Base-by-base conservation (phyloP, 1,140 invertebrate genomes). In the Drosophila santomea region DNA sequence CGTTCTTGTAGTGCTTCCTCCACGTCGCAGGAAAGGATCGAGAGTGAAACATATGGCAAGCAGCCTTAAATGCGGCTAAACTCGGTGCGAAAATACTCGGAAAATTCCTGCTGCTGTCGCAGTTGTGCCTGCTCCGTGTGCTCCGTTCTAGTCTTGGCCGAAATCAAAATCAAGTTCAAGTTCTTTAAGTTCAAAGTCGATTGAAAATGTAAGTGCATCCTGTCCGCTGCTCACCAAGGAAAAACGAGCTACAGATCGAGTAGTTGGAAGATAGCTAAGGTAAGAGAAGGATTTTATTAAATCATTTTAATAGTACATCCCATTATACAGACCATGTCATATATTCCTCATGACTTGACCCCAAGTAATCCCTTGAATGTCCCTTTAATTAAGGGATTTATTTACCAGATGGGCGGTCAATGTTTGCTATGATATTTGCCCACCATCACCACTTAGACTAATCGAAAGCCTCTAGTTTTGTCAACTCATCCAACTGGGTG, bases 11-110 rank as follows among this genome's bases (percentile, higher is more conserved):
- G 72, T 74, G 72, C 72, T 74, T 74, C 71, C 59, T 39, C 52
- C 52, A 38, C 52, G 68, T 35, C 68, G 38, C 41, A 52, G 38
- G 51, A 36, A 25, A 48, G 61, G 69, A 74, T 74, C 68, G 69
- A 44, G 35, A 48, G 67, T 47, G 67, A 44, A 75, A 52, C 73
- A 75, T 75, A 75, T 75, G 73, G 73, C 73, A 66, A 76, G 62
- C 54, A 67, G 73, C 73, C 73, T 76, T 67, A 75, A 76, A 76
- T 76, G 73, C 73, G 55, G 72, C 48, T 76, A 76, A 76, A 75
- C 54, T 67, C 73, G 48, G 62, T 47, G 10, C 55, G 14, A 67
- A 67, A 38, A 35, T 48, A 25, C 43, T 59, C 39, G 41, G 62
- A 67, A 51, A 54, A 76, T 76, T 75, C 52, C 60, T 75, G 72